phyloP scores from a whole-genome alignment of 1,140 invertebrate species.

The Penaeus japonicus region DNA sequence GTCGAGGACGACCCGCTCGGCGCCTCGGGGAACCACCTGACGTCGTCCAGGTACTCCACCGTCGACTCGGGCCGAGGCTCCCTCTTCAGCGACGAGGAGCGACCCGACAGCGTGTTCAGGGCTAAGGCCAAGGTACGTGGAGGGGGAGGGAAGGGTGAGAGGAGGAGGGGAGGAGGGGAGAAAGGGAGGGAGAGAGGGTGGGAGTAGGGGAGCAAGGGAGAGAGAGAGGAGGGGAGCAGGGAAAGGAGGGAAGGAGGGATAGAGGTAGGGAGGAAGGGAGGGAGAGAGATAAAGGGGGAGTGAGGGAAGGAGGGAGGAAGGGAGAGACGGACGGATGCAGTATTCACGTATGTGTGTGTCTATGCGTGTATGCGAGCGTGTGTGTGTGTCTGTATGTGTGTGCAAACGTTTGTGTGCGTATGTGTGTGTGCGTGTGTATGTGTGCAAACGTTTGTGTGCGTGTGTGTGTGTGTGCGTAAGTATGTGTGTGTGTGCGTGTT shows the following conservation, averaged over 20 bases:
- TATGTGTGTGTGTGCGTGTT: not conserved
- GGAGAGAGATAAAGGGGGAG: too few relatives aligned
- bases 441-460: not conserved
- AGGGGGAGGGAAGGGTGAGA: too few relatives aligned
- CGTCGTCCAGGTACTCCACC: not conserved
- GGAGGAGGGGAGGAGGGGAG: too few relatives aligned
- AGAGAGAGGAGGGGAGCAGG: too few relatives aligned
- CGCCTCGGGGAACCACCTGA: not conserved
- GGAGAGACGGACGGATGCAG: too few relatives aligned
- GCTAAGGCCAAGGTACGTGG: constrained; percentile 26
- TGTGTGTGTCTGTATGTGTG: not conserved
- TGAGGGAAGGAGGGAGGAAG: too few relatives aligned
- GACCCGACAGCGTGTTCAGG: constrained; percentile 45
- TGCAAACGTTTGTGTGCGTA: not conserved
- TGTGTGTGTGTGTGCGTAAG: not conserved
- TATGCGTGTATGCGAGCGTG: not conserved
- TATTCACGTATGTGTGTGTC: too few relatives aligned
- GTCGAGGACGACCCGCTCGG: not conserved
- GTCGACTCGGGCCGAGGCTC: constrained; percentile 39
- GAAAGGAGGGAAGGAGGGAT: too few relatives aligned
- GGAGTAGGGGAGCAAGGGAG: too few relatives aligned
- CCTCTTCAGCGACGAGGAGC: constrained; percentile 34
- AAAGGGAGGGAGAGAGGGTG: too few relatives aligned
- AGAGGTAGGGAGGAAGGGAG: too few relatives aligned
- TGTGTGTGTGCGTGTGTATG: not conserved